Percentiles rank a stretch among this genome's conserved stretches.
Conservation (phyloP, 2,888 invertebrate genomes). For the Agriotes lineatus region DNA sequence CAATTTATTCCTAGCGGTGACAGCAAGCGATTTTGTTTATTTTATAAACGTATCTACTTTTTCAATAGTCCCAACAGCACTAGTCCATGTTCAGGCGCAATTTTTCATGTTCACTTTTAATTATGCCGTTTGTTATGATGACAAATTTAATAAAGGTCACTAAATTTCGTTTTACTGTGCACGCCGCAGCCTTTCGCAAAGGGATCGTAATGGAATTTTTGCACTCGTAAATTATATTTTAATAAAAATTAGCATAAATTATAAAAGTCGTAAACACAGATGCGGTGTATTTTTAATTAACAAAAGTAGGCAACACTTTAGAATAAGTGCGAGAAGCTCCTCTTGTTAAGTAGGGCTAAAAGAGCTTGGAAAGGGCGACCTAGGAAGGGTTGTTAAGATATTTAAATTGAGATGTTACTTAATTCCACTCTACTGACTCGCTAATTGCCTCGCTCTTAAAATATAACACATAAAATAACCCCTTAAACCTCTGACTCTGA, state of each 20-base stretch:
- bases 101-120: too few relatives aligned
- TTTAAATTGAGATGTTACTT: constrained; percentile 67
- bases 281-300: constrained; percentile 63
- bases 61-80: too few relatives aligned
- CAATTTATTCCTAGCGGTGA: too few relatives aligned
- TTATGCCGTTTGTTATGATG: neutral
- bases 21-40: too few relatives aligned
- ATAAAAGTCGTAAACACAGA: constrained; percentile 58
- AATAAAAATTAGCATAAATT: constrained; percentile 40
- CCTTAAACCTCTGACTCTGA: constrained; percentile 53
- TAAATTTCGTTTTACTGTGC: constrained; percentile 6
- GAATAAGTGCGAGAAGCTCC: constrained; percentile 50
- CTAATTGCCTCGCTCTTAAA: constrained; percentile 64
- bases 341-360: constrained; percentile 45
- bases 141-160: constrained; percentile 5
- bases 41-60: too few relatives aligned
- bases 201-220: neutral
- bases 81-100: too few relatives aligned
- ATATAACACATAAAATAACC: constrained; percentile 64
- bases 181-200: constrained; percentile 2
- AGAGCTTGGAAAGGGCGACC: constrained; percentile 52
- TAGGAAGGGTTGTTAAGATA: constrained; percentile 60
- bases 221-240: constrained; percentile 31
- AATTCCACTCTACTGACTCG: constrained; percentile 66
- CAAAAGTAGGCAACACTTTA: constrained; percentile 57